phyloP scores from a whole-genome alignment of 2,888 invertebrate genomes.

The Cantharis rufa region DNA sequence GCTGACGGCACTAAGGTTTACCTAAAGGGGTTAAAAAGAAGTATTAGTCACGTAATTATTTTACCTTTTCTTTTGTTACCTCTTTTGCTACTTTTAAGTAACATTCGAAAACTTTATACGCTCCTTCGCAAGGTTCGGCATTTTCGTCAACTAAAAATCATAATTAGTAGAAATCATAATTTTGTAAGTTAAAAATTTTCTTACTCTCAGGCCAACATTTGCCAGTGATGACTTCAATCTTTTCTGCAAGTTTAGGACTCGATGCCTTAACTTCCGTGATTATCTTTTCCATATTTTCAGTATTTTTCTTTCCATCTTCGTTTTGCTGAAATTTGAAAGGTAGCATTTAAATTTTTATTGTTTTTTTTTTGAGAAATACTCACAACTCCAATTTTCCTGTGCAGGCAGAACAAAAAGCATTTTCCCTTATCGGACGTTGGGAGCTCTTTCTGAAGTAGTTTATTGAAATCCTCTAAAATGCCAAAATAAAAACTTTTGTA shows the following conservation, averaged over 20 bases:
- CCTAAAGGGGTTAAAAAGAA: background rate
- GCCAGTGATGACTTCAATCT: slow-evolving; percentile 21
- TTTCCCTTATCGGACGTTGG: slow-evolving; percentile 5
- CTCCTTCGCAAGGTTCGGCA: background rate
- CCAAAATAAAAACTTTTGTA: background rate
- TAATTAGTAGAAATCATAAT: background rate
- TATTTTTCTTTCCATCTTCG: slow-evolving; percentile 25
- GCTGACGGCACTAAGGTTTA: background rate
- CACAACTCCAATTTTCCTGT: slow-evolving; percentile 10
- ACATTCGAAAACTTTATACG: background rate
- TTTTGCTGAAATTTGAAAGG: slow-evolving; percentile 21
- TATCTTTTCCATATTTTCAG: slow-evolving; percentile 16
- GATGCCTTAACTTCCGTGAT: slow-evolving; percentile 18
- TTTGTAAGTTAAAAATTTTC: background rate
- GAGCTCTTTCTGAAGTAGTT: background rate
- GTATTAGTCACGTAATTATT: background rate
- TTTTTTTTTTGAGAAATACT: background rate
- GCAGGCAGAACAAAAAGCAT: slow-evolving; percentile 8
- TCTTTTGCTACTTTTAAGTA: background rate
- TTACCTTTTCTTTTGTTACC: background rate
- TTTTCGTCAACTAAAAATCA: background rate
- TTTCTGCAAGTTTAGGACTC: slow-evolving; percentile 26
- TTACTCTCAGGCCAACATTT: slow-evolving; percentile 15
- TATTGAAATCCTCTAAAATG: slow-evolving; percentile 4
- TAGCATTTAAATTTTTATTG: background rate